These are phyloP conservation scores for Dipodomys spectabilis DNA, from an alignment of 2,113 vertebrate genomes.

Conservation along the genomic window DNA sequence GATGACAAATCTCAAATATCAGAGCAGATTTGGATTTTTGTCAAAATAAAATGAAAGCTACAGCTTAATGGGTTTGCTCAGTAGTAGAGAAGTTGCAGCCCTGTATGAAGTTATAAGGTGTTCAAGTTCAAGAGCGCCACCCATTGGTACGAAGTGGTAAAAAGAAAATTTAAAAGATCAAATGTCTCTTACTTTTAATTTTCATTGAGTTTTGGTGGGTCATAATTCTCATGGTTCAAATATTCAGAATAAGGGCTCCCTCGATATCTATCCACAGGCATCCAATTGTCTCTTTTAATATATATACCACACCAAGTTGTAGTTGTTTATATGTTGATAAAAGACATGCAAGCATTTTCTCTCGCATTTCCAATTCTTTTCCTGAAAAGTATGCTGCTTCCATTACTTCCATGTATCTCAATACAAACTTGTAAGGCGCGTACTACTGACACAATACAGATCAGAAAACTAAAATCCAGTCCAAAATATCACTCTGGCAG, in stretches of 20 bases:
- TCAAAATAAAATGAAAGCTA: constrained; percentile 31
- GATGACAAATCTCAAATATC: constrained; percentile 16
- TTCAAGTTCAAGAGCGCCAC: constrained; percentile 35
- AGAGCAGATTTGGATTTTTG: constrained; percentile 12
- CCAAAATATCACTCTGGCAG: neutral
- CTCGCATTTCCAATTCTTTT: neutral
- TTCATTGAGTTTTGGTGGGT: constrained; percentile 18
- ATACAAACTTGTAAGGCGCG: neutral
- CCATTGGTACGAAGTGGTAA: constrained; percentile 47
- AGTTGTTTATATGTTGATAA: neutral
- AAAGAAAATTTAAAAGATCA: constrained; percentile 32
- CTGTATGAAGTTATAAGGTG: neutral
- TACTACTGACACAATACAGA: neutral
- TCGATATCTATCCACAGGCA: neutral
- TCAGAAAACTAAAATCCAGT: constrained; percentile 7
- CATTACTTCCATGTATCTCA: neutral
- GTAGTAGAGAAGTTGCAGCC: neutral
- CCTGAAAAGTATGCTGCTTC: neutral
- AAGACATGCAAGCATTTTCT: neutral
- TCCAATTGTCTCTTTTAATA: neutral
- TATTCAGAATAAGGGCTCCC: neutral
- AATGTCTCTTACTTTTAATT: neutral
- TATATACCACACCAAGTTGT: neutral
- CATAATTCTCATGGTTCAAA: constrained; percentile 44
- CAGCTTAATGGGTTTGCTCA: neutral